A percentile compares a stretch with the other conserved stretches of the same genome.
These are phyloP conservation scores for Brachycybe producta DNA, from an alignment of 2,888 invertebrate genomes.

Conservation along the genomic window DNA sequence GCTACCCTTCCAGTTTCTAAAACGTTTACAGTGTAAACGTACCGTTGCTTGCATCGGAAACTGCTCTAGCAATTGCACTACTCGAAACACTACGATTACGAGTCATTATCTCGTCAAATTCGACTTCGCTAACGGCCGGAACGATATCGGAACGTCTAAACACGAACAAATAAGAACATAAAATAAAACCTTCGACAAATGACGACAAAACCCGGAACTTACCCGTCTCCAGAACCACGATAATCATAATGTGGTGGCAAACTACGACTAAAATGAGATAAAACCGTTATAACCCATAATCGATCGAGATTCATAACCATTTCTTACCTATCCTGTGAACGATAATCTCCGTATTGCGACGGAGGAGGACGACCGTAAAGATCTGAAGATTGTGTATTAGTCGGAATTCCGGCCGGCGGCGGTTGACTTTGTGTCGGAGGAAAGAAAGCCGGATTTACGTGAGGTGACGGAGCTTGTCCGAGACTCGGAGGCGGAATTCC, in stretches of 20 bases:
- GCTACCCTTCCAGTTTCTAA: too few species aligned
- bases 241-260: too few species aligned
- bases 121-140: conserved; percentile 55
- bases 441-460: conserved; percentile 95
- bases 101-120: conserved; percentile 97
- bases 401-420: conserved; percentile 41
- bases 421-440: conserved; percentile 51
- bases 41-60: conserved; percentile 89
- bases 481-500: conserved; percentile 34
- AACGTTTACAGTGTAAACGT: too few species aligned
- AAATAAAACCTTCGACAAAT: too few species aligned
- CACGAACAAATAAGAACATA: neutral
- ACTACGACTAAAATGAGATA: neutral
- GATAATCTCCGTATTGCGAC: conserved; percentile 24
- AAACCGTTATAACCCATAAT: neutral
- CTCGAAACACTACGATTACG: conserved; percentile 95
- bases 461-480: conserved; percentile 53
- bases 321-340: conserved; percentile 19
- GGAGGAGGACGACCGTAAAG: conserved; percentile 32
- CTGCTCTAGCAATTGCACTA: conserved; percentile 91
- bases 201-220: neutral
- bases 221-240: neutral
- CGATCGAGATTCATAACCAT: neutral
- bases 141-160: conserved; percentile 15
- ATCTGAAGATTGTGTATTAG: conserved; percentile 41